Evolutionary conservation across 2,888 invertebrate species (phyloP).

Genomic region (Drosophila merina): DNA sequence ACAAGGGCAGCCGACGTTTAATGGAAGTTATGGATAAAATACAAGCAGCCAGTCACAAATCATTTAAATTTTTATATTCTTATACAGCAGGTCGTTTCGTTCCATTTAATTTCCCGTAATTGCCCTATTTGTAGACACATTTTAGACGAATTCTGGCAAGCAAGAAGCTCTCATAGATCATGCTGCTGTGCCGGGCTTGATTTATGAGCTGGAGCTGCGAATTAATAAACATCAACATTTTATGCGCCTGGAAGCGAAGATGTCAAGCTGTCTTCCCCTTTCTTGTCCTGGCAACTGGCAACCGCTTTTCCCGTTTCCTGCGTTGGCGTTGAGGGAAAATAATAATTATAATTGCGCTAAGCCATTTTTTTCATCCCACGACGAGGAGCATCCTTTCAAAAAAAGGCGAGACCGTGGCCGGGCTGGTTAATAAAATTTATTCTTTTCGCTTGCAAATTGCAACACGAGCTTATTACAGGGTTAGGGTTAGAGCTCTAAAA

Average conservation of each 20-base stretch:
- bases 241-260: slow-evolving; percentile 32
- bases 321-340: slow-evolving; percentile 9
- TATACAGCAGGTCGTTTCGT: slow-evolving; percentile 15
- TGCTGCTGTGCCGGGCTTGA: slow-evolving; percentile 37
- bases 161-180: slow-evolving; percentile 51
- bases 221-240: slow-evolving; percentile 66
- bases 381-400: slow-evolving; percentile 12
- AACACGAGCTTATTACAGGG: slow-evolving; percentile 42
- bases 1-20: background rate
- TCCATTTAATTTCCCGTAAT: slow-evolving; percentile 12
- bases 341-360: slow-evolving; percentile 29
- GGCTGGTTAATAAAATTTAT: slow-evolving; percentile 52
- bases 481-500: background rate
- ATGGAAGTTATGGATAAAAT: background rate
- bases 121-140: slow-evolving; percentile 26
- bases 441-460: slow-evolving; percentile 57
- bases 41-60: background rate
- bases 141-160: slow-evolving; percentile 18
- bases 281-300: background rate
- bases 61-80: slow-evolving; percentile 6
- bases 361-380: background rate
- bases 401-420: background rate
- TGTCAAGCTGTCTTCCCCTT: slow-evolving; percentile 15
- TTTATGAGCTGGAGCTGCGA: slow-evolving; percentile 59
- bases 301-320: slow-evolving; percentile 2